These are phyloP conservation scores for Drosophila sturtevanti DNA, from an alignment of 1,140 invertebrate genomes.

Conservation along the genomic window DNA sequence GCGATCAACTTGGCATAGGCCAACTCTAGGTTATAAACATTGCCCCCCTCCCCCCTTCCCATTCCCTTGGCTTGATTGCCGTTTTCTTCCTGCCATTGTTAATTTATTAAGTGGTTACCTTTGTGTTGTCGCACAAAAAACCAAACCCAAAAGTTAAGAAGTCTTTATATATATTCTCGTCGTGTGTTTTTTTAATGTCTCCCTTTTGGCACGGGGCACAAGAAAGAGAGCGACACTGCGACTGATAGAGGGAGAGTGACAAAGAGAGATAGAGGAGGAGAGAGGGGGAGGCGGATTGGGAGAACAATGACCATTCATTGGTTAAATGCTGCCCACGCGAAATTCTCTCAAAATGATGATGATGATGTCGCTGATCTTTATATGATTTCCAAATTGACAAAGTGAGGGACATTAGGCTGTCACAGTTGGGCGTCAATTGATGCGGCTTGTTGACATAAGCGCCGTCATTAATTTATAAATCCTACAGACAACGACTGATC, in stretches of 20 bases:
- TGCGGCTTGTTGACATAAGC: conserved; percentile 68
- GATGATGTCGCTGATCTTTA: conserved; percentile 10
- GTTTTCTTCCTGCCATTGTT: conserved; percentile 70
- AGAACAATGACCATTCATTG: conserved; percentile 45
- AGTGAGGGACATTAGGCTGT: conserved; percentile 46
- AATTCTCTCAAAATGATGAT: conserved; percentile 4
- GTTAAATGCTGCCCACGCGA: conserved; percentile 60
- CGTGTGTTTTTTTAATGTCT: conserved; percentile 48
- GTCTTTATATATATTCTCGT: conserved; percentile 35
- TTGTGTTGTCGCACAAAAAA: conserved; percentile 68
- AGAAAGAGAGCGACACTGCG: neutral
- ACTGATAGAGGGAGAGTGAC: neutral
- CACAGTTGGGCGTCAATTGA: conserved; percentile 52
- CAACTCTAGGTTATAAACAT: too few relatives aligned
- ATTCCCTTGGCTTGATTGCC: conserved; percentile 59
- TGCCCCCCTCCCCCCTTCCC: conserved; percentile 11
- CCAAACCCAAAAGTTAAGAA: conserved; percentile 35
- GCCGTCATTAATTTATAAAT: conserved; percentile 63
- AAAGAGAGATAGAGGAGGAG: neutral
- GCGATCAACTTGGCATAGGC: conserved; percentile 6
- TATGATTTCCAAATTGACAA: conserved; percentile 40
- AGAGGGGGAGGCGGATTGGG: too few relatives aligned
- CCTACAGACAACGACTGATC: neutral
- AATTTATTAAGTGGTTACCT: conserved; percentile 78
- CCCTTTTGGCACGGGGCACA: conserved; percentile 37